These are phyloP conservation scores for Abrostola tripartita DNA, from an alignment of 2,888 invertebrate species.

Conservation along the genomic window DNA sequence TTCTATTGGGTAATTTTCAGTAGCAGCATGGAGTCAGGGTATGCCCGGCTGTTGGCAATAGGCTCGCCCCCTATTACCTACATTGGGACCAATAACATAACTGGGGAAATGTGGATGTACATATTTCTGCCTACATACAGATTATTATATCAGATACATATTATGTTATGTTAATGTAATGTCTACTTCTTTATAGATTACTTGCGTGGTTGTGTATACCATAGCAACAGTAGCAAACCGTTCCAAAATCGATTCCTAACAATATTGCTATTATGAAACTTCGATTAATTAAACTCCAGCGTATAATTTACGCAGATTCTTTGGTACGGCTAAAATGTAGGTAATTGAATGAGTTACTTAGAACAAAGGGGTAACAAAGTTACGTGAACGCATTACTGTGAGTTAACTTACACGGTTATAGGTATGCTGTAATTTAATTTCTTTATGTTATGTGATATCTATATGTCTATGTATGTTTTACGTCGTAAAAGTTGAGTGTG, in stretches of 20 bases:
- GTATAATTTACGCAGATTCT: slow-evolving; percentile 9
- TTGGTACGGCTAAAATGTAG: slow-evolving; percentile 18
- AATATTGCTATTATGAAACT: neutral
- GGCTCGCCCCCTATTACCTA: no score
- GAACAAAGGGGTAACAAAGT: slow-evolving; percentile 37
- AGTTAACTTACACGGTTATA: neutral
- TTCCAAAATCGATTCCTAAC: neutral
- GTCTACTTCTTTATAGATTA: no score
- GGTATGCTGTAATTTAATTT: slow-evolving; percentile 29
- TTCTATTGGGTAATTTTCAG: no score
- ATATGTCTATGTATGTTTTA: slow-evolving; percentile 15
- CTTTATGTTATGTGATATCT: slow-evolving; percentile 16
- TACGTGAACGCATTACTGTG: slow-evolving; percentile 16
- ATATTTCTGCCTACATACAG: no score
- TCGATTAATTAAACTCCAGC: neutral
- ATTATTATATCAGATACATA: no score
- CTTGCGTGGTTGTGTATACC: no score
- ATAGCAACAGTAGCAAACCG: neutral
- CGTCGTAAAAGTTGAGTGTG: no score
- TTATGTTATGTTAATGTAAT: no score
- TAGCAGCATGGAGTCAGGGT: no score
- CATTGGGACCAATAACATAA: no score
- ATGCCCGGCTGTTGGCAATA: no score
- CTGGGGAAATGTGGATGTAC: no score
- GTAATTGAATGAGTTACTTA: slow-evolving; percentile 39